Evolutionary conservation across 2,888 invertebrate species (phyloP), one percentile per base, ranked within the genome.

Genomic region (Hydroisotoma schaefferi): DNA sequence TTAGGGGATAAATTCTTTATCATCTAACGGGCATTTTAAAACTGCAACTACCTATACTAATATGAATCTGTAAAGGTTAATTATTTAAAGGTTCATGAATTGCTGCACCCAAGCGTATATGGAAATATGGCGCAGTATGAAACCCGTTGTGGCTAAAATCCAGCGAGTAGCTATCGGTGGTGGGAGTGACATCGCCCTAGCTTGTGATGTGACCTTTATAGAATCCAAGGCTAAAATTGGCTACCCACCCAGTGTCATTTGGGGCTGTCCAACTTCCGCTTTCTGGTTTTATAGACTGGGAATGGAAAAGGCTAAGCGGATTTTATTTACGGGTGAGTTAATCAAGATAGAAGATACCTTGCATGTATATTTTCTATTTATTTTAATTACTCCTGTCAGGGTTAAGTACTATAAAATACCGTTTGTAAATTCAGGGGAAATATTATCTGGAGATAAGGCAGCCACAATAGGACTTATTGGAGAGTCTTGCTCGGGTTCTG

Each of bases 231-330:
- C 66, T 5, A 28, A 57, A 38, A 65, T 69, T 28, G 52, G 52
- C 20, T 52, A 52, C 27, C 52, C 52, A 3, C 52, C 52, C 12
- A 15, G 8, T 10, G n/a, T 20, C 2, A 52, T 63, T 10, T 66
- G 66, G 68, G 68, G 68, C 5, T 68, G 68, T 28, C 68, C 68
- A 2, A 68, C 68, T 1, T 63, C 68, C 2, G 69, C 69, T 22
- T 69, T 69, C 55, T 69, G 69, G 69, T 66, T 62, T 37, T 69
- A 69, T 29, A 53, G 69, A 4, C 40, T 69, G 5, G 69, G 69
- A 38, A 62, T 69, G 63, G 69, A 69, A 43, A 58, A 53, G 44
- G 67, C 69, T 10, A 69, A 69, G 48, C 57, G 69, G 15, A 69
- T 69, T 55, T 57, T 69, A 2, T 57, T 69, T 54, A 59, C 66